Conservation (phyloP, 2,797 vertebrate genomes). For the Pitangus sulphuratus region DNA sequence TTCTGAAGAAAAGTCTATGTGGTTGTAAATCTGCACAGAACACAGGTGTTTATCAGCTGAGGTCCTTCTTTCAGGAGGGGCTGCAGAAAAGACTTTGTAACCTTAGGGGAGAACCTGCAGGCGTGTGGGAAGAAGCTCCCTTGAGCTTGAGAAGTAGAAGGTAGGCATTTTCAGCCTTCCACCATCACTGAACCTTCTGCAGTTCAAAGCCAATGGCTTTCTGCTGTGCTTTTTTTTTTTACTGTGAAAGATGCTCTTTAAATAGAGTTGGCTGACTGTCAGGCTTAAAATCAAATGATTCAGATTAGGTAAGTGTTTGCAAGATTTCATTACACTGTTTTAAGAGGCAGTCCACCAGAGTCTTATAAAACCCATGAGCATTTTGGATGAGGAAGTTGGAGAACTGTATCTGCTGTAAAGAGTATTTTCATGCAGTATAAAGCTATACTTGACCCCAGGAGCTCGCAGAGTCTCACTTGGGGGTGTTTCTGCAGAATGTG, state of each 20-base stretch:
- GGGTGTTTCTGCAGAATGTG: background rate
- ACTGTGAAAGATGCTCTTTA: conserved; percentile 27
- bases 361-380: background rate
- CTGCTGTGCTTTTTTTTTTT: background rate
- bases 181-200: background rate
- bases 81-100: background rate
- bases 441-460: background rate
- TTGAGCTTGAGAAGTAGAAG: background rate
- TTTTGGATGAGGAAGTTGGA: background rate
- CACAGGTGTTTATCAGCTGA: background rate
- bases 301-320: conserved; percentile 54
- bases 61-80: background rate
- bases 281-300: conserved; percentile 63
- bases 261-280: conserved; percentile 61
- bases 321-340: conserved; percentile 6
- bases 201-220: background rate
- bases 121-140: background rate
- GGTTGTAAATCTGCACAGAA: background rate
- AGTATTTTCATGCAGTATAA: background rate
- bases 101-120: background rate
- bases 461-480: background rate
- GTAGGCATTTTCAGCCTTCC: background rate
- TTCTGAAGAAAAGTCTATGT: background rate
- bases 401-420: background rate
- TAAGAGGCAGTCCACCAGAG: background rate